Evolutionary conservation across 2,113 vertebrate species (phyloP).

Genomic region (Etia nguti): DNA sequence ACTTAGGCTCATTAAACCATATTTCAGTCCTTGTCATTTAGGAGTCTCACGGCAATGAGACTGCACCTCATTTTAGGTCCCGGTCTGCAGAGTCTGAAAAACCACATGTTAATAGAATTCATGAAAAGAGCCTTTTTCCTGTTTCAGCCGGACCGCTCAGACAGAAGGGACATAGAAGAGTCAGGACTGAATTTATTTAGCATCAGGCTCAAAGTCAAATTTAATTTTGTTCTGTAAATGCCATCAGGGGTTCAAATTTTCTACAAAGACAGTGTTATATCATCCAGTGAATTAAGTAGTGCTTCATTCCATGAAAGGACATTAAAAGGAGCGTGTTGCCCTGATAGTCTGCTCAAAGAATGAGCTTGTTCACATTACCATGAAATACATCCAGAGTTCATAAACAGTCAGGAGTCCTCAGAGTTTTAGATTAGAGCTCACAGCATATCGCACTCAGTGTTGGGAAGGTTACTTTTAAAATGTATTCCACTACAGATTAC

Average conservation of each 20-base stretch:
- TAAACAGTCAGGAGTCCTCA: background rate
- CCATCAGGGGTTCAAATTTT: background rate
- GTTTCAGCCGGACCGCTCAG: background rate
- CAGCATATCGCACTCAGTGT: background rate
- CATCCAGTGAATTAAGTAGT: background rate
- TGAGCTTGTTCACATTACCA: background rate
- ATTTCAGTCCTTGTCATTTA: background rate
- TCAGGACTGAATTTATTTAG: background rate
- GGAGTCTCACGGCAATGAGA: background rate
- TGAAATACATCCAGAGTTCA: background rate
- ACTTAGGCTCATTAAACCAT: background rate
- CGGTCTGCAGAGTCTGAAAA: background rate
- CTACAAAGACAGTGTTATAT: background rate
- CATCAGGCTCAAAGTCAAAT: background rate
- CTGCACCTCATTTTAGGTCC: background rate
- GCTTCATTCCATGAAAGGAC: background rate
- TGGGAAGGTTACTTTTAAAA: background rate
- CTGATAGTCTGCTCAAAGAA: background rate
- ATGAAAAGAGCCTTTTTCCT: background rate
- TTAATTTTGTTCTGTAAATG: background rate
- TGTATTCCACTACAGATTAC: background rate
- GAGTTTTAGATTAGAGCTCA: background rate
- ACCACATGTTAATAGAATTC: background rate
- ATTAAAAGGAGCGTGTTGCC: background rate
- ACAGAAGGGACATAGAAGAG: background rate